Conservation (phyloP, 1,140 invertebrate species). For the Lethrus apterus region DNA sequence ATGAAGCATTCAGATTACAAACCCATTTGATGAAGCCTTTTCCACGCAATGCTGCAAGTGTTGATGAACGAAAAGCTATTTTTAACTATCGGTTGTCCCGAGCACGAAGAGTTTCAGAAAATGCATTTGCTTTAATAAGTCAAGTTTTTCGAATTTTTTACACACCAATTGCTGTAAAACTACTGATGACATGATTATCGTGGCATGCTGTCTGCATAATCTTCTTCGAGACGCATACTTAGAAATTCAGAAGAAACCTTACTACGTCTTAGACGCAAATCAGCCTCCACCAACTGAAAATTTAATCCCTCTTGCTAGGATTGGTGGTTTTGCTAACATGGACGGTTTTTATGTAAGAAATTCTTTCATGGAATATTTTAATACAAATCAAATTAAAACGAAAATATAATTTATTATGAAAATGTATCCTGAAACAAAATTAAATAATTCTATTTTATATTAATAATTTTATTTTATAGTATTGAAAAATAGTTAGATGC, state of each 20-base stretch:
- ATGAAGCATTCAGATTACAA: conserved; percentile 29
- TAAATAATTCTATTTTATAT: too few relatives aligned
- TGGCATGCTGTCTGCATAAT: conserved; percentile 16
- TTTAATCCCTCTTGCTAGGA: conserved; percentile 12
- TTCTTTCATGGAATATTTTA: conserved; percentile 16
- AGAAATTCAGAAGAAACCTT: conserved; percentile 10
- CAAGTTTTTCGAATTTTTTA: conserved; percentile 19
- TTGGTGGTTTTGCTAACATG: conserved; percentile 12
- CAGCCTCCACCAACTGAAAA: conserved; percentile 7
- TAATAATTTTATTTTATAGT: too few relatives aligned
- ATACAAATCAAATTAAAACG: too few relatives aligned
- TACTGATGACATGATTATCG: conserved; percentile 11
- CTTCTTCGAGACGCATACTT: conserved; percentile 15
- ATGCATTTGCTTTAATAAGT: conserved; percentile 15
- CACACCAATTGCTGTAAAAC: conserved; percentile 13
- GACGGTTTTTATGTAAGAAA: conserved; percentile 18
- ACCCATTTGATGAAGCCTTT: conserved; percentile 30
- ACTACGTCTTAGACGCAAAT: conserved; percentile 10
- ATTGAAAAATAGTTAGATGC: too few relatives aligned
- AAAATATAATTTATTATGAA: too few relatives aligned
- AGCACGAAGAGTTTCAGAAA: conserved; percentile 18
- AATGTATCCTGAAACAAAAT: too few relatives aligned
- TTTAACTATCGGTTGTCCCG: conserved; percentile 20
- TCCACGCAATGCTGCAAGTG: conserved; percentile 5
- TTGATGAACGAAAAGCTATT: conserved; percentile 16